These are phyloP conservation scores for Ondatra zibethicus DNA, from an alignment of 2,113 vertebrate species.

Conservation along the genomic window DNA sequence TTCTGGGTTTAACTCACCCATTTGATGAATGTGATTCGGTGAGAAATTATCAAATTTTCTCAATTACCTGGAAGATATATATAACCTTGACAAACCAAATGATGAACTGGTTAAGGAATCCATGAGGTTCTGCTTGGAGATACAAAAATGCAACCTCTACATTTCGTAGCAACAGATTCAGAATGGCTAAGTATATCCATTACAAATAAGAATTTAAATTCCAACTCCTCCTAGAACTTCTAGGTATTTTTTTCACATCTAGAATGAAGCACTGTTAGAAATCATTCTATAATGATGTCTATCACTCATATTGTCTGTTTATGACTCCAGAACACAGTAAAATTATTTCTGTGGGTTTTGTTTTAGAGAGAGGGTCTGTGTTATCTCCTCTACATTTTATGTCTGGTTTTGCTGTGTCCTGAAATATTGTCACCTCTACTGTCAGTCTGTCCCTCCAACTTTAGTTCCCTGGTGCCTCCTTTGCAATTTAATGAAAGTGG, in stretches of 20 bases:
- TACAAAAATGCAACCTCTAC: background rate
- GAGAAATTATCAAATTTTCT: background rate
- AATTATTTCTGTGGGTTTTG: background rate
- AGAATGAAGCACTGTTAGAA: background rate
- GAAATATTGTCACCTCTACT: background rate
- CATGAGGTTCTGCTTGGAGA: background rate
- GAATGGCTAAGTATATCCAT: background rate
- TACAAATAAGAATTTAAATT: background rate
- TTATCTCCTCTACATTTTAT: background rate
- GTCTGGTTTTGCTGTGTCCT: background rate
- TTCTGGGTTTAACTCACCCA: background rate
- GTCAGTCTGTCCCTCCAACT: background rate
- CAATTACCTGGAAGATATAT: background rate
- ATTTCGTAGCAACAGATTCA: background rate
- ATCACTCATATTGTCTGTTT: background rate
- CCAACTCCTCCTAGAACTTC: background rate
- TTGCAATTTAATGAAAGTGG: background rate
- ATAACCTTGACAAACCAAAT: background rate
- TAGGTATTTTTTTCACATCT: background rate
- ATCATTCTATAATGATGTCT: background rate
- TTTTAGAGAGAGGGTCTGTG: background rate
- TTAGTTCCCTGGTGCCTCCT: background rate
- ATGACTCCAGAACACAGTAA: background rate
- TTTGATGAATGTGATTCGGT: background rate
- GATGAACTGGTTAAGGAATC: background rate